These are phyloP conservation scores for Strigamia transsilvanica DNA, from an alignment of 2,888 invertebrate genomes.

Conservation along the genomic window DNA sequence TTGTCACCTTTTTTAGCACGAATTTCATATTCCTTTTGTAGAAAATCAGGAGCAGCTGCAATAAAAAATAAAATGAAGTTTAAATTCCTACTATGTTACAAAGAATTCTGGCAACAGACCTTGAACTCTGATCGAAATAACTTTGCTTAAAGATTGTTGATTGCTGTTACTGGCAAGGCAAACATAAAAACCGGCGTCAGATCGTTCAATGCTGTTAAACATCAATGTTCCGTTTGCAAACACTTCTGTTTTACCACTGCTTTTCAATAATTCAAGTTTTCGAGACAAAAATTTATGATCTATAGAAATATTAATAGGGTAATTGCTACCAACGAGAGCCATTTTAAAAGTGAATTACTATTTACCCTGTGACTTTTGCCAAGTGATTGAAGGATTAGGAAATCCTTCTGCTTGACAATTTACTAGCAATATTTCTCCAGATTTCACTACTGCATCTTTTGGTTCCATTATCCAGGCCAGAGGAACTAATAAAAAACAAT, in stretches of 20 bases:
- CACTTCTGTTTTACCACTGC: constrained; percentile 1
- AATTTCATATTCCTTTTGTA: background rate
- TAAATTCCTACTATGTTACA: background rate
- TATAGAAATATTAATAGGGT: constrained; percentile 53
- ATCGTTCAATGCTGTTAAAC: constrained; percentile 41
- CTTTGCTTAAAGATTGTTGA: constrained; percentile 51
- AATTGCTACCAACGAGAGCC: background rate
- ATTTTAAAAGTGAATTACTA: too few species aligned
- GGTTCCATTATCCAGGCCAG: constrained; percentile 35
- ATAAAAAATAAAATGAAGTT: background rate
- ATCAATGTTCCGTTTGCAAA: constrained; percentile 54
- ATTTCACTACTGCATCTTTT: background rate
- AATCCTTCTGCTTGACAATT: constrained; percentile 97
- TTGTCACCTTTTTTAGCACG: background rate
- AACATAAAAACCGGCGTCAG: constrained; percentile 53
- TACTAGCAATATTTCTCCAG: constrained; percentile 62
- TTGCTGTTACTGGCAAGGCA: constrained; percentile 55
- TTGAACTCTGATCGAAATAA: constrained; percentile 51
- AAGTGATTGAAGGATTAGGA: constrained; percentile 91
- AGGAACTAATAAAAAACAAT: constrained; percentile 13
- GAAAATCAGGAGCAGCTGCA: constrained; percentile 6
- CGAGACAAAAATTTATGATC: constrained; percentile 48
- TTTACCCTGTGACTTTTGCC: constrained; percentile 94
- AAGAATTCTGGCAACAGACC: constrained; percentile 32
- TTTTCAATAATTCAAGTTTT: constrained; percentile 50